Evolutionary conservation across 2,888 invertebrate genomes (phyloP), one percentile per base, ranked within the genome.

Genomic region (Unio pictorum): DNA sequence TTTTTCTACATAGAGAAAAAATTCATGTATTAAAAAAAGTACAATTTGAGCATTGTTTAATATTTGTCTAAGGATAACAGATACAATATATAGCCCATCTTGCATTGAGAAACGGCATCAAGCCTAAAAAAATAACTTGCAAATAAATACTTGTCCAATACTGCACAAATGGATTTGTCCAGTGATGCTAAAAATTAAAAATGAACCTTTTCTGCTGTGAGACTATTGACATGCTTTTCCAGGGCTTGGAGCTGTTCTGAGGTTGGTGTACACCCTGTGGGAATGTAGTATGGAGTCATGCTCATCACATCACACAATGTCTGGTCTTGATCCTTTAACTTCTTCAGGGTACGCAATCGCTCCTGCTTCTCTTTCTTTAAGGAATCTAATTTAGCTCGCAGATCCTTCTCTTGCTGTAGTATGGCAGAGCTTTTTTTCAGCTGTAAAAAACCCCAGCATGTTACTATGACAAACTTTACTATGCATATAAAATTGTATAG

Each of bases 261-360:
- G 8, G 83, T 77, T 0, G 89, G 89, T 6, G 86, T 84, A n/a
- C 77, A 73, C n/a, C 84, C 84, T 8, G 84, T 80, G 0, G 88
- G 85, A 57, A 89, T 84, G 75, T 89, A 89, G 70, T 86, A 88
- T 0, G 89, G 88, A 3, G 86, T 87, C 55, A 81, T 79, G 68
- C 83, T 83, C 72, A 90, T 73, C 7, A 79, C 69, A 60, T 87
- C 87, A 84, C 89, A 90, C 63, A 89, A 74, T 18, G 78, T 67
- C 69, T 88, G 84, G 69, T 89, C 87, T 58, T 84, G 76, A 5
- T 79, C 81, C 57, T 79, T 80, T n/a, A 90, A 73, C 17, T 80
- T 74, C 54, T 83, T 80, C 65, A 88, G 78, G 6, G 79, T 80
- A 65, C 82, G 79, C 68, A 89, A 60, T 55, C 90, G 77, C 26